Base-by-base conservation (phyloP, 2,797 vertebrate genomes). In the Cichlasoma orientale region DNA sequence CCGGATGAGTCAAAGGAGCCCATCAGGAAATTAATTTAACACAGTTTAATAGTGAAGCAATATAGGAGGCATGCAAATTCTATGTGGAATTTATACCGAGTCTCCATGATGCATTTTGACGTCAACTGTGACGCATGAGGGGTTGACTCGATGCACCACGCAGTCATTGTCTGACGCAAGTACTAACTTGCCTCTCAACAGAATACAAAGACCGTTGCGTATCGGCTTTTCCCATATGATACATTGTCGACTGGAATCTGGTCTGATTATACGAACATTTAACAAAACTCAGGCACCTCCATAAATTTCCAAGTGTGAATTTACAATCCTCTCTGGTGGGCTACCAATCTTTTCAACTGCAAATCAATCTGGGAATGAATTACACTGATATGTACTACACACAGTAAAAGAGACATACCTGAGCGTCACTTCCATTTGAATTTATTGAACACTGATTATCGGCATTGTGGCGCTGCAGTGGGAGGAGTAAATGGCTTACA, bases 371-470 rank as follows among this genome's bases (percentile, higher is more conserved):
- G 73, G 59, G 80, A 90, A 88, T 89, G 87, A 92, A 89, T 89
- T 90, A 88, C 85, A 88, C 76, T 76, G 83, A 92, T 87, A 83
- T 81, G 92, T 86, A 89, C 88, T 89, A 86, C 82, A 75, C 61
- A 25, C 82, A 85, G 77, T 84, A 73, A 58, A 79, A 82, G 86
- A 93, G 89, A 93, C 90, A 88, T 84, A 89, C 74, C 82, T 83
- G 83, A 87, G 86, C 88, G 86, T 84, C 83, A 86, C 91, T 90
- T 92, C 78, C 83, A 92, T 92, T 93, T 88, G 87, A 92, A 94
- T 94, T 94, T 91, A 90, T 90, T 87, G 86, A 78, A 79, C 78
- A 89, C 88, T 91, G 92, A 94, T 95, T 93, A 92, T 93, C 89
- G 86, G 86, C 70, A 59, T 88, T 89, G 86, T 92, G 75, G 74